Percentiles rank a stretch among this genome's conserved stretches.
These are phyloP conservation scores for Parapsyche elsis DNA, from an alignment of 1,140 invertebrate species.

Conservation along the genomic window DNA sequence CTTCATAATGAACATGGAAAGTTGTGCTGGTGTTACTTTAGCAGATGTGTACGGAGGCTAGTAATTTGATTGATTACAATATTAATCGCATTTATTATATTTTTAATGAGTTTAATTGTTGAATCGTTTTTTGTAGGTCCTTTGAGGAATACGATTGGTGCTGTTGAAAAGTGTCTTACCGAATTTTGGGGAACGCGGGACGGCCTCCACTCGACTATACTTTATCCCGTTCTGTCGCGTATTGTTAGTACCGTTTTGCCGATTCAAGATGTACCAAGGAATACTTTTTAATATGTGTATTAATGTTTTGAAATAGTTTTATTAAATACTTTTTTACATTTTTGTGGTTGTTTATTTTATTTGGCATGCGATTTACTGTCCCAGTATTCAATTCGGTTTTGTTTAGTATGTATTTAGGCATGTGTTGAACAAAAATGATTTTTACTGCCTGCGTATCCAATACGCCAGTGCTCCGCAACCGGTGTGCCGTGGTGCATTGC, in stretches of 20 bases:
- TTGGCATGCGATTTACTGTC: no score
- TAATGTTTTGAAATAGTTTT: no score
- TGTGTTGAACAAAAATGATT: no score
- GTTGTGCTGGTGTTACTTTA: not conserved
- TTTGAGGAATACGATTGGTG: not conserved
- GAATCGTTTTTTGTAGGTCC: slow-evolving; percentile 9
- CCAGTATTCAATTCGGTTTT: no score
- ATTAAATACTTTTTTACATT: no score
- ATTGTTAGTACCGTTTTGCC: slow-evolving; percentile 14
- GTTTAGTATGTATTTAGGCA: no score
- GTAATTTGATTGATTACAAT: not conserved
- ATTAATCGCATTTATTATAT: not conserved
- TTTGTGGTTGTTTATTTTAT: no score
- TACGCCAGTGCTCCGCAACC: no score
- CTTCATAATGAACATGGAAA: slow-evolving; percentile 21
- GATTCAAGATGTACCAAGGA: not conserved
- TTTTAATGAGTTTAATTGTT: no score
- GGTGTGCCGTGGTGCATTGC: no score
- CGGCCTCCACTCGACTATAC: not conserved
- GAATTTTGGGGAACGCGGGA: slow-evolving; percentile 13
- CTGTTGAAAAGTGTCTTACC: slow-evolving; percentile 12
- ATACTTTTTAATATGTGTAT: no score
- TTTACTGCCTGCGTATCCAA: no score
- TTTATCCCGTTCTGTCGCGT: slow-evolving; percentile 19
- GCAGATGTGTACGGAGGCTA: not conserved